These are phyloP conservation scores for Cosmopolites sordidus DNA, from an alignment of 2,888 invertebrate genomes.

Conservation along the genomic window DNA sequence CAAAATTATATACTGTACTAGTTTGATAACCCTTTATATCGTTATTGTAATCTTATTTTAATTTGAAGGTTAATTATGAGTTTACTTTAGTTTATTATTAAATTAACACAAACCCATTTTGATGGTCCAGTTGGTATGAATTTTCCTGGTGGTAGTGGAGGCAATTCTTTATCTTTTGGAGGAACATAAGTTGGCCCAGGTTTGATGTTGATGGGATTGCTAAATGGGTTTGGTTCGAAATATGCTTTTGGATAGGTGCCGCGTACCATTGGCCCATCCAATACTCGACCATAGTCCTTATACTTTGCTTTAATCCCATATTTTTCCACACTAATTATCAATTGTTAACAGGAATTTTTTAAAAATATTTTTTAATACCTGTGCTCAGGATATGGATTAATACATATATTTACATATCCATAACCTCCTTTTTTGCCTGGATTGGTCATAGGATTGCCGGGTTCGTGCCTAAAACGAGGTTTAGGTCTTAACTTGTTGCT, in stretches of 20 bases:
- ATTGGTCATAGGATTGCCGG: slow-evolving; percentile 37
- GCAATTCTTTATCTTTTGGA: slow-evolving; percentile 30
- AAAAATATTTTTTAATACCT: slow-evolving; percentile 31
- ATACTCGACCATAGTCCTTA: slow-evolving; percentile 34
- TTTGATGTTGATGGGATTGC: slow-evolving; percentile 34
- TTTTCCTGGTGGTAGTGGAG: slow-evolving; percentile 32
- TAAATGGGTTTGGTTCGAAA: slow-evolving; percentile 47
- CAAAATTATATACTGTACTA: too few relatives aligned
- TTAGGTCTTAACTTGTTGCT: slow-evolving; percentile 30
- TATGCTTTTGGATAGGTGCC: slow-evolving; percentile 39
- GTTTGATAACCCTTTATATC: too few relatives aligned
- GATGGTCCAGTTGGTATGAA: slow-evolving; percentile 42
- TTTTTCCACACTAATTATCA: slow-evolving; percentile 34
- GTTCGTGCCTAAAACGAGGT: slow-evolving; percentile 28
- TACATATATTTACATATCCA: slow-evolving; percentile 51
- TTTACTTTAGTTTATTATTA: too few relatives aligned
- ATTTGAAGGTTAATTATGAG: too few relatives aligned
- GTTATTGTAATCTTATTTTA: too few relatives aligned
- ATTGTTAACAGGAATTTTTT: too few relatives aligned
- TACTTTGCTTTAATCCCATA: slow-evolving; percentile 35
- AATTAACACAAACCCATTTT: too few relatives aligned
- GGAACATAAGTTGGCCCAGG: slow-evolving; percentile 38
- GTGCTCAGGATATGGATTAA: slow-evolving; percentile 50
- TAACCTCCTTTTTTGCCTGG: slow-evolving; percentile 51
- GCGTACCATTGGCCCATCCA: slow-evolving; percentile 38